Evolutionary conservation across 2,113 vertebrate genomes (phyloP).

Genomic region (Erythrolamprus reginae): DNA sequence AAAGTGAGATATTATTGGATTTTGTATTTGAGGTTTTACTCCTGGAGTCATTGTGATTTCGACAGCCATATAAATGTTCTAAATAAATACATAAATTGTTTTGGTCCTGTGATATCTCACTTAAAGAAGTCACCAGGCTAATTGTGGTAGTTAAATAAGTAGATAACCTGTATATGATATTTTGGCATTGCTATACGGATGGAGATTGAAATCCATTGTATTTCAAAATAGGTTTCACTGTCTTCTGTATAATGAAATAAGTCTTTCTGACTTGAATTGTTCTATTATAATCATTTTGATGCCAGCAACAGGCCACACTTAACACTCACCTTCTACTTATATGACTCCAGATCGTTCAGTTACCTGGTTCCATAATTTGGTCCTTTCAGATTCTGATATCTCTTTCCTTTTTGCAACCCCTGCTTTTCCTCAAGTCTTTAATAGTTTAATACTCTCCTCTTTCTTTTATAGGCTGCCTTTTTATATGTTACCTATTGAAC

Average conservation of each 20-base stretch:
- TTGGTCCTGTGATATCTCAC: not conserved
- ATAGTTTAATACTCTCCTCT: not conserved
- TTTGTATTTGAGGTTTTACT: not conserved
- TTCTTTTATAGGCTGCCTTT: not conserved
- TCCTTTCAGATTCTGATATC: no score
- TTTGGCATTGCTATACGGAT: not conserved
- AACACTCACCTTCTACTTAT: not conserved
- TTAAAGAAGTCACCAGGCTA: not conserved
- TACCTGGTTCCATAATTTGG: no score
- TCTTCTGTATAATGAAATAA: not conserved
- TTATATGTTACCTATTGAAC: not conserved
- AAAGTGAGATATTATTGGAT: not conserved
- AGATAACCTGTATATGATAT: not conserved
- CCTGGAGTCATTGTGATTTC: no score
- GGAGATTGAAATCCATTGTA: not conserved
- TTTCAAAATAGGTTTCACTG: not conserved
- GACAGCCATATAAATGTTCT: no score
- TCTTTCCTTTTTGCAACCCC: no score
- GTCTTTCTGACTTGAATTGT: not conserved
- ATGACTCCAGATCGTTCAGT: not conserved
- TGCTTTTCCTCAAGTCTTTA: not conserved
- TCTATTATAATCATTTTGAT: not conserved
- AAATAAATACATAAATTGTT: not conserved
- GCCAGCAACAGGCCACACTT: no score
- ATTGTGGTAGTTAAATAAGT: not conserved